Percentiles rank a stretch among this genome's conserved stretches.
Conservation (phyloP, 2,113 vertebrate species). For the Ia io region DNA sequence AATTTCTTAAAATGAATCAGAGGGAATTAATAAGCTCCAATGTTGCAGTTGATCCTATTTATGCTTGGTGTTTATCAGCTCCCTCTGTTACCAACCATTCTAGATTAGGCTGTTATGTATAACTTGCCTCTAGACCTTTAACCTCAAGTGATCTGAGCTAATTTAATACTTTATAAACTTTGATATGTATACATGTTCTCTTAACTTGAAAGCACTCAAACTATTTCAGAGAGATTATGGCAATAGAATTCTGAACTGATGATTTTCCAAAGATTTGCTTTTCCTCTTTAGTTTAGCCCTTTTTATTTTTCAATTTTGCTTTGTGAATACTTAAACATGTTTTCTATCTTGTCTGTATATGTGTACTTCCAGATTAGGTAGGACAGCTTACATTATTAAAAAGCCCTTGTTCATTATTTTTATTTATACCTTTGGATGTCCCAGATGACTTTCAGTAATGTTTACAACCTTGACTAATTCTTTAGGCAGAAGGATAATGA, state of each 20-base stretch:
- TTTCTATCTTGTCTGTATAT: neutral
- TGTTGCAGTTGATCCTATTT: neutral
- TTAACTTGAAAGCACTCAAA: neutral
- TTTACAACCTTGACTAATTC: neutral
- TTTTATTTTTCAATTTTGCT: slow-evolving; percentile 14
- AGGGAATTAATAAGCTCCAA: neutral
- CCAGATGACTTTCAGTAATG: neutral
- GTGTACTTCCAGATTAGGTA: neutral
- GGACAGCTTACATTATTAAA: slow-evolving; percentile 25
- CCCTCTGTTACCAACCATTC: neutral
- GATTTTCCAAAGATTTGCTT: neutral
- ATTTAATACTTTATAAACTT: neutral
- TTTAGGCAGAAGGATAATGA: neutral
- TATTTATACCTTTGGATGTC: neutral
- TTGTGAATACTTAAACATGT: slow-evolving; percentile 40
- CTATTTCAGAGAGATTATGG: neutral
- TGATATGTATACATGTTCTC: neutral
- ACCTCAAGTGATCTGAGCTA: too few relatives aligned
- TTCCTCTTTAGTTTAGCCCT: slow-evolving; percentile 8
- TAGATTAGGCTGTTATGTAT: neutral
- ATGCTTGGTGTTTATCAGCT: neutral
- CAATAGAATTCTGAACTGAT: neutral
- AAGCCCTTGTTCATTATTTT: slow-evolving; percentile 41
- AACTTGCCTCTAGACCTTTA: neutral
- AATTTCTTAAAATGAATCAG: neutral